Evolutionary conservation across 2,888 invertebrate species (phyloP).

Genomic region (Drosophila emarginata): DNA sequence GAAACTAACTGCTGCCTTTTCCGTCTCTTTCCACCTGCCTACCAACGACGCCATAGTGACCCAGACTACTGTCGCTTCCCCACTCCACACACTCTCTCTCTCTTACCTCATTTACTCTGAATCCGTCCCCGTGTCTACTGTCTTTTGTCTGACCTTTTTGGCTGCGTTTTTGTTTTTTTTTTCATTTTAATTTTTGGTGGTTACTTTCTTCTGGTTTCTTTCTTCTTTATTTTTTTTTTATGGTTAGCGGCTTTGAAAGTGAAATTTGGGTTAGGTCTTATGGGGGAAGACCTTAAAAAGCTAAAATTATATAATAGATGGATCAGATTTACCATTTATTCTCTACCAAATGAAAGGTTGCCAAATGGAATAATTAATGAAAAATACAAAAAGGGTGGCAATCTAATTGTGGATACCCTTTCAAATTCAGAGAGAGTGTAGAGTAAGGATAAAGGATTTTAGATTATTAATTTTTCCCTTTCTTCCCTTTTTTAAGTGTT

Average conservation of each 20-base stretch:
- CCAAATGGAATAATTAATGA: slow-evolving; percentile 30
- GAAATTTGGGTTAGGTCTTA: slow-evolving; percentile 34
- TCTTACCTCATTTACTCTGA: slow-evolving; percentile 18
- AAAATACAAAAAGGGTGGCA: neutral
- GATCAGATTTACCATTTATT: slow-evolving; percentile 11
- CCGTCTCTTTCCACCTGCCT: slow-evolving; percentile 17
- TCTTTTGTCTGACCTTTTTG: slow-evolving; percentile 28
- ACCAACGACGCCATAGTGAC: slow-evolving; percentile 14
- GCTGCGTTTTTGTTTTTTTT: neutral
- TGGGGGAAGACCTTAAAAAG: slow-evolving; percentile 18
- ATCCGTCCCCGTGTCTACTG: slow-evolving; percentile 13
- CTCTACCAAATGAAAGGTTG: slow-evolving; percentile 37
- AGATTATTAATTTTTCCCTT: no score
- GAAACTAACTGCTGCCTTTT: slow-evolving; percentile 30
- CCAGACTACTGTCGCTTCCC: slow-evolving; percentile 22
- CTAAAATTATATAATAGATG: slow-evolving; percentile 25
- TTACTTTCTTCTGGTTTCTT: slow-evolving; percentile 33
- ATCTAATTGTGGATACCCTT: neutral
- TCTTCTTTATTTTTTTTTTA: slow-evolving; percentile 41
- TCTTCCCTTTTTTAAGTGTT: no score
- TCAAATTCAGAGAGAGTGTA: no score
- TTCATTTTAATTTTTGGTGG: slow-evolving; percentile 8
- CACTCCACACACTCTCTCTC: neutral
- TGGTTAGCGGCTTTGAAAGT: slow-evolving; percentile 52
- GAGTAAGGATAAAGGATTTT: no score